These are phyloP conservation scores for Trichosurus vulpecula DNA, from an alignment of 2,797 vertebrate genomes.

Conservation along the genomic window DNA sequence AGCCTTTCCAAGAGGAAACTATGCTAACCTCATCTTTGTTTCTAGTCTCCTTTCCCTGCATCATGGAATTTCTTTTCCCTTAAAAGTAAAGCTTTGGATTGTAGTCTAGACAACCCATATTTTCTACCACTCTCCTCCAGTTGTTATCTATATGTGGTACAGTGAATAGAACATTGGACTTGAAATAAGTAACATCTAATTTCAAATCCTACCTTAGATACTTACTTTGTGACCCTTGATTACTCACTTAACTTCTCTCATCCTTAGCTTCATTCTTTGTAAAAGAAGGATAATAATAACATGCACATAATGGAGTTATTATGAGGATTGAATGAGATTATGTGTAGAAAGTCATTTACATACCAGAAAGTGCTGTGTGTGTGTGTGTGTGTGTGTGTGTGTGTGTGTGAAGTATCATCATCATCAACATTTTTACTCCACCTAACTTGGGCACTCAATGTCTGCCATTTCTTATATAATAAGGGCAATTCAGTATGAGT, in stretches of 20 bases:
- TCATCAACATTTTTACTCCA: neutral
- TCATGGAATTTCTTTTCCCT: neutral
- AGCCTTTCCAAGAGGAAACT: neutral
- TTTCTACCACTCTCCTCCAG: neutral
- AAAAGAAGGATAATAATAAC: neutral
- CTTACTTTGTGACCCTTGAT: neutral
- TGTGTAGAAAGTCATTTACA: too few relatives aligned
- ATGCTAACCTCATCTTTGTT: too few relatives aligned
- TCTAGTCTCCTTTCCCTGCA: neutral
- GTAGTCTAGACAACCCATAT: too few relatives aligned
- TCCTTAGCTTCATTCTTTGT: neutral
- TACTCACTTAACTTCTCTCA: too few relatives aligned
- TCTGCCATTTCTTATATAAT: neutral
- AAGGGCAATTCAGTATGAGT: neutral
- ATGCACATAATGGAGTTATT: neutral
- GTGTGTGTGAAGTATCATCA: neutral
- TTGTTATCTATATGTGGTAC: neutral
- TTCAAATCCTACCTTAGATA: neutral
- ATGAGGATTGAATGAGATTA: neutral
- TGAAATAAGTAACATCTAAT: too few relatives aligned
- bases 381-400: too few relatives aligned
- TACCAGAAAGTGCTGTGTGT: too few relatives aligned
- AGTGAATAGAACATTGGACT: too few relatives aligned
- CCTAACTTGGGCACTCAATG: neutral
- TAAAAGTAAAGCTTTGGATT: neutral